A percentile compares a stretch with the other conserved stretches of the same genome.
Evolutionary conservation across 2,888 invertebrate genomes (phyloP).

Genomic region (Neocrepidodera transversa): DNA sequence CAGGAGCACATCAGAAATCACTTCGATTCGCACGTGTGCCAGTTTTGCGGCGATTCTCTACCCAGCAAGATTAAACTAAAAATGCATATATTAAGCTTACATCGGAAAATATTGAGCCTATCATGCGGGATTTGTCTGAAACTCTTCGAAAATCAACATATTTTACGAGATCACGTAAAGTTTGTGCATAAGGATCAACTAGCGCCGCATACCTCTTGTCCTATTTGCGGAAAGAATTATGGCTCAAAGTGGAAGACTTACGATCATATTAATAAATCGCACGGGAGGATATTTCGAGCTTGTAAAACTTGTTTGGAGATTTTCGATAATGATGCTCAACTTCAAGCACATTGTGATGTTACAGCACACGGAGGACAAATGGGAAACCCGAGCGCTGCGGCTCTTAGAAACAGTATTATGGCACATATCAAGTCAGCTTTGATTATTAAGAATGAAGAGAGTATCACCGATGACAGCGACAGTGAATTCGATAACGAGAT

Average conservation of each 20-base stretch:
- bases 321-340: slow-evolving; percentile 63
- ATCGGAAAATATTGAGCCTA: slow-evolving; percentile 64
- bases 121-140: slow-evolving; percentile 67
- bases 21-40: slow-evolving; percentile 63
- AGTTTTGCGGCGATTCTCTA: slow-evolving; percentile 66
- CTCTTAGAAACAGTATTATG: slow-evolving; percentile 36
- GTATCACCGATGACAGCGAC: slow-evolving; percentile 34
- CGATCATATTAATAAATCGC: slow-evolving; percentile 67
- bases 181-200: slow-evolving; percentile 62
- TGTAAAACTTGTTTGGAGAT: slow-evolving; percentile 68
- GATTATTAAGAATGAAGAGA: slow-evolving; percentile 27
- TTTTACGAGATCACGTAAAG: slow-evolving; percentile 65
- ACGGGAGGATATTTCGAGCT: slow-evolving; percentile 65
- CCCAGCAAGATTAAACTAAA: slow-evolving; percentile 66
- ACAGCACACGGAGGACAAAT: slow-evolving; percentile 52
- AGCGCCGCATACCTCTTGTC: slow-evolving; percentile 63
- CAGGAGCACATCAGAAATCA: slow-evolving; percentile 64
- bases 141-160: slow-evolving; percentile 64
- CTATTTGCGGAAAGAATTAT: slow-evolving; percentile 68
- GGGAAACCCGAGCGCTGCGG: slow-evolving; percentile 23
- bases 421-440: slow-evolving; percentile 35
- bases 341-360: slow-evolving; percentile 61
- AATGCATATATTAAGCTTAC: slow-evolving; percentile 66
- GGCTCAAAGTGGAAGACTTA: slow-evolving; percentile 68
- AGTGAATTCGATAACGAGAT: slow-evolving; percentile 36